Evolutionary conservation across 1,140 invertebrate genomes (phyloP).

Genomic region (Maconellicoccus hirsutus): DNA sequence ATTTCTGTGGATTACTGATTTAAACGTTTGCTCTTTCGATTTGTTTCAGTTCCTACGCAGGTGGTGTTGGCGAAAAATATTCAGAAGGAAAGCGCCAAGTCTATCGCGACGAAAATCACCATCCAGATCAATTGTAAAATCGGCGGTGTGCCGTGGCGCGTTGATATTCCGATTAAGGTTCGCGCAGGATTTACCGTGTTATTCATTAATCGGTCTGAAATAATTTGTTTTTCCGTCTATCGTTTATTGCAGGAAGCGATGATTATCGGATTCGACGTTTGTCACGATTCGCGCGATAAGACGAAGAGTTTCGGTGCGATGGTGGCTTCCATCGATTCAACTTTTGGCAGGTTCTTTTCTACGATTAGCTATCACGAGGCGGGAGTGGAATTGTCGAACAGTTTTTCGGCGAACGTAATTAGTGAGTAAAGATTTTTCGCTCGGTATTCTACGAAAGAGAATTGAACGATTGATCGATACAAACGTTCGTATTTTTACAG

Average conservation of each 20-base stretch:
- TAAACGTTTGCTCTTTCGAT: background rate
- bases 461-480: background rate
- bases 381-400: conserved; percentile 58
- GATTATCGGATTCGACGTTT: conserved; percentile 79
- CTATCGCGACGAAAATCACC: conserved; percentile 72
- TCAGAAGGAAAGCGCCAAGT: conserved; percentile 43
- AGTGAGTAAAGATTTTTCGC: conserved; percentile 18
- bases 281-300: conserved; percentile 55
- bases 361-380: conserved; percentile 51
- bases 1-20: no score
- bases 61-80: conserved; percentile 52
- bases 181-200: conserved; percentile 24
- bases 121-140: conserved; percentile 82
- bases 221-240: background rate
- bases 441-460: background rate
- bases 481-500: conserved; percentile 23
- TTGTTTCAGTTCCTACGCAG: conserved; percentile 50
- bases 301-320: conserved; percentile 55
- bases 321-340: conserved; percentile 58
- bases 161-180: conserved; percentile 50
- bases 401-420: conserved; percentile 36
- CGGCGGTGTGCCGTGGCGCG: conserved; percentile 71
- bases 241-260: conserved; percentile 43
- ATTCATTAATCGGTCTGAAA: no score
- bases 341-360: conserved; percentile 53